Percentiles rank a stretch among this genome's conserved stretches.
Conservation (phyloP, 2,888 invertebrate species). For the Cantharis flavilabris region DNA sequence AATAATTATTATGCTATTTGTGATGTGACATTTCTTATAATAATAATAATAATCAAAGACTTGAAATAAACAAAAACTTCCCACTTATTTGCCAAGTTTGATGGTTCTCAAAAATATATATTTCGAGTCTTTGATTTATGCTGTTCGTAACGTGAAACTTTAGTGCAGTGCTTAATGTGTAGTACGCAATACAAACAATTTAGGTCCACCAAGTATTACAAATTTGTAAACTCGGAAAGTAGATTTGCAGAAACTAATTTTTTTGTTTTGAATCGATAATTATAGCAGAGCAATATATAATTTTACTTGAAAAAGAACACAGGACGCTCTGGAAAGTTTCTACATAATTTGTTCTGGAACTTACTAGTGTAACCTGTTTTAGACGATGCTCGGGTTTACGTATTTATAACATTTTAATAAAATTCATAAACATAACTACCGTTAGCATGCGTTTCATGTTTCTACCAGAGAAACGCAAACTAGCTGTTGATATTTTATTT, state of each 20-base stretch:
- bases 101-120: background rate
- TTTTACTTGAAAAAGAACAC: background rate
- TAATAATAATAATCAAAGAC: background rate
- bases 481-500: background rate
- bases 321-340: background rate
- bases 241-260: background rate
- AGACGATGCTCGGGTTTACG: background rate
- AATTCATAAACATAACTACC: background rate
- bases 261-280: background rate
- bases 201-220: constrained; percentile 16
- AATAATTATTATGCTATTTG: background rate
- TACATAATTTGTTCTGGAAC: background rate
- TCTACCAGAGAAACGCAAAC: background rate
- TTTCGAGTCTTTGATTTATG: background rate
- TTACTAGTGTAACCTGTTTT: background rate
- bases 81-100: background rate
- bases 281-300: background rate
- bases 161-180: constrained; percentile 18
- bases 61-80: background rate
- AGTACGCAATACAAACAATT: constrained; percentile 26
- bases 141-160: constrained; percentile 4
- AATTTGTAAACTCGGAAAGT: constrained; percentile 10
- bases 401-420: background rate
- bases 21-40: background rate
- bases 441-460: background rate